Conservation (phyloP, 2,888 invertebrate species). For the Tineola bisselliella region DNA sequence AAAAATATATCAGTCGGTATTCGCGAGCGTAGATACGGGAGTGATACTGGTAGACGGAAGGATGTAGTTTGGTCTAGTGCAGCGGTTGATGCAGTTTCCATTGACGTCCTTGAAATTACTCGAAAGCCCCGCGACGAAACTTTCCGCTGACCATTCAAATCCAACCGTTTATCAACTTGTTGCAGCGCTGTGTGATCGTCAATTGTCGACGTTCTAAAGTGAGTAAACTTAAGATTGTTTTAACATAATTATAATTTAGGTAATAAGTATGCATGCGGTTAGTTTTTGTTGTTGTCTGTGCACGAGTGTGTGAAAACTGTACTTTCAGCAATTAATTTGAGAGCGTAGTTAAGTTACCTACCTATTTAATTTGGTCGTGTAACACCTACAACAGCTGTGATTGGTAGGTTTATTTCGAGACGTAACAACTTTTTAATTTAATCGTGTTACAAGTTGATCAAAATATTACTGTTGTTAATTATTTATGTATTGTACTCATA, state of each 20-base stretch:
- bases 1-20: conserved; percentile 64
- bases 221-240: not conserved
- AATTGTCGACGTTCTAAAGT: not conserved
- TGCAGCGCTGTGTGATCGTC: conserved; percentile 21
- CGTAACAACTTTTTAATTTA: not conserved
- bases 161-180: conserved; percentile 28
- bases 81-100: conserved; percentile 15
- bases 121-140: not conserved
- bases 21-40: conserved; percentile 66
- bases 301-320: not conserved
- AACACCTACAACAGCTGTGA: not conserved
- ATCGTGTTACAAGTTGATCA: not conserved
- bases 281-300: not conserved
- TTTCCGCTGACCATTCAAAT: not conserved
- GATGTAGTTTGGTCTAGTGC: conserved; percentile 33
- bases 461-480: too few relatives aligned
- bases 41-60: conserved; percentile 62
- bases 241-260: not conserved
- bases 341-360: too few relatives aligned
- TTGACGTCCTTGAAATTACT: not conserved
- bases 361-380: not conserved
- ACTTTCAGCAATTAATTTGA: not conserved
- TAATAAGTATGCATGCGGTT: too few relatives aligned
- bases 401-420: not conserved
- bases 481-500: too few relatives aligned